Percentiles rank a stretch among this genome's conserved stretches.
phyloP scores from a whole-genome alignment of 1,140 invertebrate genomes.

The Copidosoma floridanum region DNA sequence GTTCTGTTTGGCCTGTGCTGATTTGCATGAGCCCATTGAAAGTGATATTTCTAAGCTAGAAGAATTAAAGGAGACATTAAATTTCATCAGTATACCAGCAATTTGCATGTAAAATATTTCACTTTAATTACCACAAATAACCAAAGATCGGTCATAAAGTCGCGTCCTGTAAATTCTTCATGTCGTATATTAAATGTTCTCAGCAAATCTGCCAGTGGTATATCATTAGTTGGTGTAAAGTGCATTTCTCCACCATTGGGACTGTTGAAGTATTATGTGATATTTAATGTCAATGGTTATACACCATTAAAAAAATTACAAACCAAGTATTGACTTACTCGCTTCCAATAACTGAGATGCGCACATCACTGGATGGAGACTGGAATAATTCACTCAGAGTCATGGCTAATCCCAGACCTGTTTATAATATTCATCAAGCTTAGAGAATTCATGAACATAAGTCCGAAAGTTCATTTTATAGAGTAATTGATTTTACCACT shows the following conservation, averaged over 20 bases:
- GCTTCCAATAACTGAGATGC: conserved; percentile 24
- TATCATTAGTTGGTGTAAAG: not conserved
- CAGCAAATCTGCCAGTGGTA: conserved; percentile 11
- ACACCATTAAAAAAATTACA: too few species aligned
- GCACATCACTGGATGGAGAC: conserved; percentile 22
- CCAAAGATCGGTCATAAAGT: conserved; percentile 36
- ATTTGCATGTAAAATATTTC: not conserved
- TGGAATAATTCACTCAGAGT: conserved; percentile 25
- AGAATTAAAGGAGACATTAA: conserved; percentile 5
- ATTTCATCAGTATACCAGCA: not conserved
- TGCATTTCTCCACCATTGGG: not conserved
- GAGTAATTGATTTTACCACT: too few species aligned
- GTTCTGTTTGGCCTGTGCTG: conserved; percentile 29
- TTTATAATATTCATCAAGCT: not conserved
- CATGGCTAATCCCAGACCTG: conserved; percentile 22
- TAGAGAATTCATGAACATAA: too few species aligned
- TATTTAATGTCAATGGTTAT: too few species aligned
- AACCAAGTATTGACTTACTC: conserved; percentile 24
- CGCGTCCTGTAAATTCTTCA: conserved; percentile 19
- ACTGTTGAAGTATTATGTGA: not conserved
- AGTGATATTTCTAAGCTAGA: conserved; percentile 35
- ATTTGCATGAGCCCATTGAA: conserved; percentile 33
- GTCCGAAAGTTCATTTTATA: too few species aligned
- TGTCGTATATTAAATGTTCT: not conserved
- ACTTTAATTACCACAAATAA: conserved; percentile 33